phyloP scores from a whole-genome alignment of 2,113 vertebrate genomes.

The Lontra canadensis region DNA sequence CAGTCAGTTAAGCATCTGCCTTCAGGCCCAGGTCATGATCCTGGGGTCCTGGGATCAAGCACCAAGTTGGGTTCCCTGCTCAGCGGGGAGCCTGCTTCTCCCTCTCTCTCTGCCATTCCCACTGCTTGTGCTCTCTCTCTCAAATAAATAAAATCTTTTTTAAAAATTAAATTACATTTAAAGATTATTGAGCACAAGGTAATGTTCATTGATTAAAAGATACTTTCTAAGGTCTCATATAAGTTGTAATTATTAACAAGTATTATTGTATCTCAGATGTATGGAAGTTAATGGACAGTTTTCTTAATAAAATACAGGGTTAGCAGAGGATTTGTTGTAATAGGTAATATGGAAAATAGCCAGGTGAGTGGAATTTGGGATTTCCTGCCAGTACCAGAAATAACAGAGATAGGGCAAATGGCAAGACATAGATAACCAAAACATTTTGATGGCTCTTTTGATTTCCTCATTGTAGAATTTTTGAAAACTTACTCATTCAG shows the following conservation, averaged over 20 bases:
- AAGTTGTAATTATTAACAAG: not conserved
- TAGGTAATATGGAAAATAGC: not conserved
- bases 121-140: not conserved
- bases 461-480: slow-evolving; percentile 43
- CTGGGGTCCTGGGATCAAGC: not conserved
- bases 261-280: not conserved
- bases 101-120: not conserved
- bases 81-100: not conserved
- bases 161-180: not conserved
- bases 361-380: not conserved
- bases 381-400: not conserved
- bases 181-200: not conserved
- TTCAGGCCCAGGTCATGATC: not conserved
- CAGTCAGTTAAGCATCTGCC: not conserved
- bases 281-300: not conserved
- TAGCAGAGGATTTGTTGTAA: not conserved
- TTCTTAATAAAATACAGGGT: not conserved
- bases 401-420: not conserved
- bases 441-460: not conserved
- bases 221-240: not conserved
- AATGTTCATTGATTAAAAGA: slow-evolving; percentile 13
- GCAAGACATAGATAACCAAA: not conserved
- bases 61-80: not conserved
- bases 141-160: not conserved
- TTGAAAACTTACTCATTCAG: not conserved